Evolutionary conservation across 1,140 invertebrate species (phyloP).

Genomic region (Trachymyrmex cornetzi): DNA sequence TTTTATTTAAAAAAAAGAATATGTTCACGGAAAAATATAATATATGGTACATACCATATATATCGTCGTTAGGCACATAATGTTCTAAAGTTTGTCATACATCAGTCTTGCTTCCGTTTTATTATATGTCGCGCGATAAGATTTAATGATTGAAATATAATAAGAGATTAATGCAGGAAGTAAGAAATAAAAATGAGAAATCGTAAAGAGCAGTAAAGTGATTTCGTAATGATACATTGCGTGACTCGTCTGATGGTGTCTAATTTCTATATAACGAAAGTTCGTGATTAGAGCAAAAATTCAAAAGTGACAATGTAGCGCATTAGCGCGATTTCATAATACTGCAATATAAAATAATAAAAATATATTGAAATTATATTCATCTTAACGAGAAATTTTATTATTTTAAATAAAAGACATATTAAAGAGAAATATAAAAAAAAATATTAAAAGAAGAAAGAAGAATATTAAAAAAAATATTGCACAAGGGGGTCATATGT

Average conservation of each 20-base stretch:
- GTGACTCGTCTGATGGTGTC: slow-evolving; percentile 17
- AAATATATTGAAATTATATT: neutral
- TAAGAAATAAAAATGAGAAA: slow-evolving; percentile 12
- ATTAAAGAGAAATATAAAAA: no score
- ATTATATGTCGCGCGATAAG: slow-evolving; percentile 14
- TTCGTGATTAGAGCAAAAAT: neutral
- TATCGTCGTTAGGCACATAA: neutral
- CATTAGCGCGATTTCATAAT: neutral
- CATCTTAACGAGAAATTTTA: no score
- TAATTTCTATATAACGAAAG: neutral
- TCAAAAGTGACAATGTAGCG: no score
- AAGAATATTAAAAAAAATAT: no score
- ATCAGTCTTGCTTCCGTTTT: neutral
- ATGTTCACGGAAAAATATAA: neutral
- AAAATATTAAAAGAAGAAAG: no score
- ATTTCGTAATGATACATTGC: slow-evolving; percentile 20
- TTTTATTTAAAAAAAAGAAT: neutral
- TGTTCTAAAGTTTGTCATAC: slow-evolving; percentile 6
- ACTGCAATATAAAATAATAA: neutral
- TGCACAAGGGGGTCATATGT: no score
- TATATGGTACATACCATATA: neutral
- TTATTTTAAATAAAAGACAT: no score
- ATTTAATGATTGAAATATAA: slow-evolving; percentile 18
- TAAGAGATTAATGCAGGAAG: slow-evolving; percentile 50
- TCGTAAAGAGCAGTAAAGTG: slow-evolving; percentile 4